These are phyloP conservation scores for Pipistrellus pipistrellus DNA, from an alignment of 2,797 vertebrate genomes.

Conservation along the genomic window DNA sequence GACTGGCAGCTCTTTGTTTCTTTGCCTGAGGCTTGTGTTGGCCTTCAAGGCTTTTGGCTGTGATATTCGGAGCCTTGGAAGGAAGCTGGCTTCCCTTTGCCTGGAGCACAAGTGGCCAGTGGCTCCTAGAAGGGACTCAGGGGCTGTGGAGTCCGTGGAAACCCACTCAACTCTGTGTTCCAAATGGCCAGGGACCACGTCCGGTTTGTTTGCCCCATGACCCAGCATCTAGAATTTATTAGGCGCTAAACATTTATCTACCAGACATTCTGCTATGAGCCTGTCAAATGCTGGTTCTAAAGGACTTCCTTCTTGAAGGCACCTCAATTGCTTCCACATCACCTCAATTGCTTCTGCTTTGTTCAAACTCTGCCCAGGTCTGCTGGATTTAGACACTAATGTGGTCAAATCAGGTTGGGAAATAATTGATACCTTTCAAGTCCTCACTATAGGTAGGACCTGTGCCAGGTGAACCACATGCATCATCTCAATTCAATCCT, in stretches of 20 bases:
- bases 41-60: neutral
- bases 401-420: neutral
- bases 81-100: neutral
- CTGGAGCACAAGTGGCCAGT: neutral
- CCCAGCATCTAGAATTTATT: neutral
- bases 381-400: neutral
- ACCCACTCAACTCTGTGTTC: neutral
- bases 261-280: neutral
- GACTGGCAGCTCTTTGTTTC: slow-evolving; percentile 29
- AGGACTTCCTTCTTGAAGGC: neutral
- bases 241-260: neutral
- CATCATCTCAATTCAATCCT: too few species aligned
- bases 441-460: neutral
- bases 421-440: neutral
- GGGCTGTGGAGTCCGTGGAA: neutral
- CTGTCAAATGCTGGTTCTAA: neutral
- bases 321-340: neutral
- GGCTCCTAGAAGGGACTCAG: neutral
- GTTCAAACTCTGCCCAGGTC: neutral
- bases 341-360: neutral
- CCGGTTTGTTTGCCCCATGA: neutral
- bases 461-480: accelerated
- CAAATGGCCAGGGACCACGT: neutral
- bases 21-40: slow-evolving; percentile 11
- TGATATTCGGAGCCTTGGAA: neutral